phyloP scores from a whole-genome alignment of 2,113 vertebrate genomes.

The Mesembrinibis cayennensis region DNA sequence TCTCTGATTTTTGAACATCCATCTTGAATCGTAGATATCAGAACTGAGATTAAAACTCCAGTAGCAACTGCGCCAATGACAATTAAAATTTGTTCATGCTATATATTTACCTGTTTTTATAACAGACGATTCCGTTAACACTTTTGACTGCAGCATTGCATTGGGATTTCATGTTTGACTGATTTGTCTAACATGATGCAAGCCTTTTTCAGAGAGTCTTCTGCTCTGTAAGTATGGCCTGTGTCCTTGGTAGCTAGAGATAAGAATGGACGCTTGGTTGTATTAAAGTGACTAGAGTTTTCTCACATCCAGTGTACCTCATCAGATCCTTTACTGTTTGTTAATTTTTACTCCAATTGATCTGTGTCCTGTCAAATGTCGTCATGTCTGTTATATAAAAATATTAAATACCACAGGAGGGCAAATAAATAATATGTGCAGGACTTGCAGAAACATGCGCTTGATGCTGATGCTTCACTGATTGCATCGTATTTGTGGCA shows the following conservation, averaged over 20 bases:
- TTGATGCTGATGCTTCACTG: not conserved
- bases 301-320: not conserved
- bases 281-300: not conserved
- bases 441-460: not conserved
- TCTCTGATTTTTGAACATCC: not conserved
- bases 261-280: not conserved
- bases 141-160: not conserved
- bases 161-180: not conserved
- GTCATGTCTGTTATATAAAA: not conserved
- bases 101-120: not conserved
- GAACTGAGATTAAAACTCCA: not conserved
- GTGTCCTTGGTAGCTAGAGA: not conserved
- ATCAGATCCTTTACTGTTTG: not conserved
- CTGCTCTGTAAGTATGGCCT: not conserved
- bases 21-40: not conserved
- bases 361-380: not conserved
- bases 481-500: not conserved
- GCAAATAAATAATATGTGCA: not conserved
- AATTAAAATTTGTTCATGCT: not conserved
- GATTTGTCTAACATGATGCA: not conserved
- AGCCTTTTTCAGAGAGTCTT: not conserved
- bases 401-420: not conserved
- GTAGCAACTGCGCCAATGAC: not conserved
- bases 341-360: not conserved
- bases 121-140: not conserved